Evolutionary conservation across 2,797 vertebrate genomes (phyloP), one percentile per base, ranked within the genome.

Genomic region (Myotis vivesi): DNA sequence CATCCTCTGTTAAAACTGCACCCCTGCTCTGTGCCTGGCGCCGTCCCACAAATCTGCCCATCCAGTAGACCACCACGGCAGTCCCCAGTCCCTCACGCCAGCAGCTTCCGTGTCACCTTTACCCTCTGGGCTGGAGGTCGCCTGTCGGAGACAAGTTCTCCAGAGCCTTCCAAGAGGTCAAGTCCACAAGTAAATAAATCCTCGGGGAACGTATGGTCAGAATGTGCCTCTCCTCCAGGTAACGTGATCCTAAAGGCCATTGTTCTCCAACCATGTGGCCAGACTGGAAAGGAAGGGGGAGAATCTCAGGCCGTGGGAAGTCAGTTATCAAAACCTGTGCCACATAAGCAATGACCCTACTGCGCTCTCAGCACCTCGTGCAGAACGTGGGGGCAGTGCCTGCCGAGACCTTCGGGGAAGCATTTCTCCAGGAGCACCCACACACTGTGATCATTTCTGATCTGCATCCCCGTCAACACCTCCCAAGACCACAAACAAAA

Each of bases 401-500:
- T 3, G 2, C 6, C 1, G 4, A 41, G 84, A 30, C 9, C 71
- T 25, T 36, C 17, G 2, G 55, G 17, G 8, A 20, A 15, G 15
- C 1, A 1, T 69, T 22, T 19, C 28, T 49, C 80, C 44, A 20
- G 71, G 75, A 38, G 28, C 11, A 2, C n/a, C 3, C 88, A 25
- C 38, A 17, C 17, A 12, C n/a, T 17, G 66, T 55, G 33, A 22
- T 25, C 46, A 5, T 51, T 62, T 71, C 80, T 64, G 69, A 57
- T 87, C 41, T 68, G 71, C 55, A 44, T 6, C 25, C 38, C 88
- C 23, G 7, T 62, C 91, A 53, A 13, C 84, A 62, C 87, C 73
- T 75, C 44, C 89, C 89, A 55, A 62, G 49, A 88, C 66, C 64
- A 69, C 46, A 66, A 49, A 68, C 66, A 28, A 88, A 81, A 75